Base-by-base conservation (phyloP, 2,113 vertebrate species). In the Rhynchomys soricoides region DNA sequence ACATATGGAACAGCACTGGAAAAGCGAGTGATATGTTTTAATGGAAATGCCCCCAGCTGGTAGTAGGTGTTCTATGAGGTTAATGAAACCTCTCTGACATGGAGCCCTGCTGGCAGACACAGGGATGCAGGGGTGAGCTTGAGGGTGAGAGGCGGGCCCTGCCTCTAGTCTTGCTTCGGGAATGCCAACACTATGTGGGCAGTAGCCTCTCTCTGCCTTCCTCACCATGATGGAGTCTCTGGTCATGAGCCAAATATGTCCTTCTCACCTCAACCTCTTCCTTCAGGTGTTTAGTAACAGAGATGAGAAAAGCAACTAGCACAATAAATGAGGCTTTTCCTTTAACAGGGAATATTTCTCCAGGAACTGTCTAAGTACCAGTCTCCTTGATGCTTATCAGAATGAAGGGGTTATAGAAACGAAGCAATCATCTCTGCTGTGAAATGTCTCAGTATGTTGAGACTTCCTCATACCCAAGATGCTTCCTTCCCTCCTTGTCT, bases 381-480 rank as follows among this genome's bases (percentile, higher is more conserved):
- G 17, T 74, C 8, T 64, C 40, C 78, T 74, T 43, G 68, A 78
- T 8, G 73, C 7, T 57, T 40, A 48, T 11, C 15, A 40, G 68
- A 93, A 89, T 37, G 55, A 48, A 75, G 8, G 6, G 11, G 77
- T 71, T 24, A 40, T 17, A 29, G n/a, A 4, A 75, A 31, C 50
- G 31, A 55, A 48, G 17, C 45, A 66, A 45, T 9, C 71, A 31
- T 10, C 68, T 59, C 52, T 78, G 12, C 34, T 59, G 77, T 1
- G 16, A 73, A 79, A 24, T 37, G 62, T 29, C 37, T 94, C 29
- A 52, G 9, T 22, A 70, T 6, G 10, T 12, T 29, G 9, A 75
- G 34, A 15, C 45, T 9, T 94, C 15, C 55, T 21, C 34, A 77
- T 9, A 13, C 68, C 12, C 0, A 4, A 0, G 3, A 15, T 0